Evolutionary conservation across 2,113 vertebrate species (phyloP), one percentile per base, ranked within the genome.

Genomic region (Macquaria ambigua): DNA sequence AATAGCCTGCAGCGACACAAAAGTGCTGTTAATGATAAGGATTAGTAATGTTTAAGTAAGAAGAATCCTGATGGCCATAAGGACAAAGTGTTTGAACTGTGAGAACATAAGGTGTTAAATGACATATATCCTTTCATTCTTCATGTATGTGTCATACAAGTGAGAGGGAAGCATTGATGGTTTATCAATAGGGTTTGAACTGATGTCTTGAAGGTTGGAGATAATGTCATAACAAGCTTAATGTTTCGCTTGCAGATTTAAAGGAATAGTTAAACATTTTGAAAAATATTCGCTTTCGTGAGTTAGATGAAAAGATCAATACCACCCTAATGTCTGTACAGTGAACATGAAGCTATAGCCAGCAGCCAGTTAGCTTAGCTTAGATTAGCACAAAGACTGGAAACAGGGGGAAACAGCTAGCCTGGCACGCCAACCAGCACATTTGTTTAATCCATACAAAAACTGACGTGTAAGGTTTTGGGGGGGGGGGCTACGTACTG

Each of bases 11-110:
- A 85, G 90, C n/a, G 8, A 77, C 5, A 37, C 52, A 83, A 64
- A 88, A 79, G 82, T 73, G 77, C 28, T 88, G 76, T 61, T 82
- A 82, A 88, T 84, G 58, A 85, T 76, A 16, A 74, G 58, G 68
- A 84, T 82, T 80, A 90, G 67, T 46, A 56, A 77, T 67, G 64
- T 83, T 87, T 20, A 28, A 85, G 67, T 37, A 76, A 69, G 81
- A 75, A 14, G 20, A n/a, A 31, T 48, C 66, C 67, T 63, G 41
- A 62, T 18, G 68, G 81, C 66, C 63, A 55, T 23, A 18, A 76
- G 75, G 76, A 46, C 61, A 53, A 64, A 79, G 71, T 67, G 52
- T 64, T 74, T 63, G 34, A 63, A 48, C 72, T 34, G 74, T 43
- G 61, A 90, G 70, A 71, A 21, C 70, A 68, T 23, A 53, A 48